phyloP scores from a whole-genome alignment of 2,797 vertebrate species.

The Arremon aurantiirostris region DNA sequence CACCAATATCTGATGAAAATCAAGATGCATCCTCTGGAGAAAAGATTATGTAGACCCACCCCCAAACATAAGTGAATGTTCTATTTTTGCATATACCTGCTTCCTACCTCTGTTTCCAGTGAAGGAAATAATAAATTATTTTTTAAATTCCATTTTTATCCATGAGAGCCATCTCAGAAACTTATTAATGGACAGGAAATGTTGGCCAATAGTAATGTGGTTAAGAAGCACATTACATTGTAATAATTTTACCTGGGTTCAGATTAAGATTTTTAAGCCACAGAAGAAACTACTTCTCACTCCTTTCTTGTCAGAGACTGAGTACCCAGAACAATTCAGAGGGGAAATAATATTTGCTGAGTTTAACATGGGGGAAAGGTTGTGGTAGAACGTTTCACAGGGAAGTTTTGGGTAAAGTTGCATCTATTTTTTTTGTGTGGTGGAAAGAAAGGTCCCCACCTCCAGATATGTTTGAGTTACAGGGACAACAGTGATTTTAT shows the following conservation, averaged over 20 bases:
- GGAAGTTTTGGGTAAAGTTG: not conserved
- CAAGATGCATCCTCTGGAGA: not conserved
- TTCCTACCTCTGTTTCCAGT: not conserved
- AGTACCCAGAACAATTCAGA: not conserved
- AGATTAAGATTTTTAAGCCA: not conserved
- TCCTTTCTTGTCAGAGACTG: not conserved
- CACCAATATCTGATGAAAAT: not conserved
- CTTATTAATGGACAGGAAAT: constrained; percentile 29
- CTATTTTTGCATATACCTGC: not conserved
- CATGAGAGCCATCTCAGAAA: not conserved
- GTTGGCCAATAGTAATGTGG: not conserved
- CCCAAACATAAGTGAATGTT: not conserved
- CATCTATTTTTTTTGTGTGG: not conserved
- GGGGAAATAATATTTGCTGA: not conserved
- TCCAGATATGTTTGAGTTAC: not conserved
- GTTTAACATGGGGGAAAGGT: not conserved
- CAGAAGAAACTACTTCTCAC: not conserved
- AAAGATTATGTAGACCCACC: not conserved
- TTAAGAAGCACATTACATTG: constrained; percentile 7
- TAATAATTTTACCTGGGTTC: not conserved
- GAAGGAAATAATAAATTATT: not conserved
- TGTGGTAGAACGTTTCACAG: not conserved
- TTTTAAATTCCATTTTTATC: not conserved
- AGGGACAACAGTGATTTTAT: not conserved
- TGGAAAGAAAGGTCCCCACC: not conserved